phyloP scores from a whole-genome alignment of 2,888 invertebrate species.

The Ashinkailepas kermadecensis region DNA sequence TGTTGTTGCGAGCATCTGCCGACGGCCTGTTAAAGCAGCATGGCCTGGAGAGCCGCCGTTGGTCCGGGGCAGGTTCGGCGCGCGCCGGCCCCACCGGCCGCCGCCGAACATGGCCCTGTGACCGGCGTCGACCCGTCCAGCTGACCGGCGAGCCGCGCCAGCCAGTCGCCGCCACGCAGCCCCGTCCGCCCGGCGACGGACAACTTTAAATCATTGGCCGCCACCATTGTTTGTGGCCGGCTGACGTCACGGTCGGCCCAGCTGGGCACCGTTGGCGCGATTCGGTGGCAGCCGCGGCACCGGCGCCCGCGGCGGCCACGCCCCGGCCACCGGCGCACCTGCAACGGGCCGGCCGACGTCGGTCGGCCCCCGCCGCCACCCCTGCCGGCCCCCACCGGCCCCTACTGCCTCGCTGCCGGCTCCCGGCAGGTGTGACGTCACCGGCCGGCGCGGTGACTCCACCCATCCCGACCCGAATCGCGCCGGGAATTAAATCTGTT shows the following conservation, averaged over 20 bases:
- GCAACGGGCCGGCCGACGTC: not conserved
- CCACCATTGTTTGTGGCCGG: conserved; percentile 4
- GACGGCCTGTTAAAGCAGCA: no score
- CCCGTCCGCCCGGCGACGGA: not conserved
- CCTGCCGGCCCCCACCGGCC: not conserved
- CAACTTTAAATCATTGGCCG: conserved; percentile 16
- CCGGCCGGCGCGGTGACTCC: not conserved
- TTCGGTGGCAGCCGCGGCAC: not conserved
- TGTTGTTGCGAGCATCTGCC: no score
- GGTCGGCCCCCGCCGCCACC: not conserved
- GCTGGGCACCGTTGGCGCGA: not conserved
- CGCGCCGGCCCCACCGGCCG: no score
- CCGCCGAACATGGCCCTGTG: no score
- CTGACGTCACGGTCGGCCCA: conserved; percentile 1
- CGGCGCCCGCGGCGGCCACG: not conserved
- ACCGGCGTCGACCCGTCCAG: no score
- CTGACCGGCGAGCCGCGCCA: no score
- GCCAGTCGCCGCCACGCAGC: no score
- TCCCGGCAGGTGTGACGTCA: not conserved
- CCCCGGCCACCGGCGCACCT: not conserved
- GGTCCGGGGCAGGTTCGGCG: no score
- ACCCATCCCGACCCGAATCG: conserved; percentile 11
- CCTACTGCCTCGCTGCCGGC: not conserved
- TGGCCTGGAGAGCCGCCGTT: no score
- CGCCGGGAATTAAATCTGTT: conserved; percentile 13